Evolutionary conservation across 2,797 vertebrate species (phyloP).

Genomic region (Acipenser ruthenus): DNA sequence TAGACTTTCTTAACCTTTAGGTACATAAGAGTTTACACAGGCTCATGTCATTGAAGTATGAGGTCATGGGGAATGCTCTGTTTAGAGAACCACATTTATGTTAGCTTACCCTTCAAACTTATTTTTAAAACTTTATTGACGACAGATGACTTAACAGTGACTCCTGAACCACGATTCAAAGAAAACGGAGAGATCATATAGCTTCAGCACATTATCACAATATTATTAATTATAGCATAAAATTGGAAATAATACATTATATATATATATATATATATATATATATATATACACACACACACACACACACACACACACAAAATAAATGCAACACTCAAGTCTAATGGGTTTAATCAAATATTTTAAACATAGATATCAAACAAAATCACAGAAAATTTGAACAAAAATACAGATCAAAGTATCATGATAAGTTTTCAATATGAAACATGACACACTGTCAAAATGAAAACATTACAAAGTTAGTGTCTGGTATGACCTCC

Average conservation of each 20-base stretch:
- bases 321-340: too few relatives aligned
- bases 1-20: slow-evolving; percentile 48
- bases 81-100: slow-evolving; percentile 65
- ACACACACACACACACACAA: too few relatives aligned
- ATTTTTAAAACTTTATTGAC: slow-evolving; percentile 62
- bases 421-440: too few relatives aligned
- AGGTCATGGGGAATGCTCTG: slow-evolving; percentile 58
- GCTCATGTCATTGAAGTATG: slow-evolving; percentile 55
- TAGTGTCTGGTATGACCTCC: too few relatives aligned
- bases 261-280: too few relatives aligned
- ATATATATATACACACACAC: too few relatives aligned
- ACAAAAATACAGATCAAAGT: too few relatives aligned
- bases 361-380: too few relatives aligned
- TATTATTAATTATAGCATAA: slow-evolving; percentile 21
- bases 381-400: too few relatives aligned
- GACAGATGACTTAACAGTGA: slow-evolving; percentile 50
- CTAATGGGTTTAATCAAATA: too few relatives aligned
- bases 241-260: slow-evolving; percentile 3
- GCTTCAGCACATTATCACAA: slow-evolving; percentile 37
- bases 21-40: slow-evolving; percentile 60
- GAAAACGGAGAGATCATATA: slow-evolving; percentile 35
- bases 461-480: too few relatives aligned
- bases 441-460: too few relatives aligned
- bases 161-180: slow-evolving; percentile 37
- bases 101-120: slow-evolving; percentile 64